Evolutionary conservation across 2,888 invertebrate species (phyloP).

Genomic region (Philaethria dido): DNA sequence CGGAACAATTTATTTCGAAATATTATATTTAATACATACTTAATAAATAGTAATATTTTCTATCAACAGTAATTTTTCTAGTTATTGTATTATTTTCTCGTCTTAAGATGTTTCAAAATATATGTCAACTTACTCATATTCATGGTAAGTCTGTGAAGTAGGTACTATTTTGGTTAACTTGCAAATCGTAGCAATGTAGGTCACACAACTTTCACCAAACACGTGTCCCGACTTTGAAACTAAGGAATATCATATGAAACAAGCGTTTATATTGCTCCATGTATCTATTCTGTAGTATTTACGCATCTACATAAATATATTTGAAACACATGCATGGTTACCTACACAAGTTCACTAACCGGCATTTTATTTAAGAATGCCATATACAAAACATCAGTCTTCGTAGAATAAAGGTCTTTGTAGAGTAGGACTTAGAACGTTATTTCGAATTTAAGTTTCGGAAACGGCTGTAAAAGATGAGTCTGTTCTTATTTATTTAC

Average conservation of each 20-base stretch:
- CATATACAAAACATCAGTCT: conserved; percentile 45
- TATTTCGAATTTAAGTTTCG: conserved; percentile 51
- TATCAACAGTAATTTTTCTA: not conserved
- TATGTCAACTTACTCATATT: not conserved
- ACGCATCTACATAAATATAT: conserved; percentile 59
- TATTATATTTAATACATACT: not conserved
- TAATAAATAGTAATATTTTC: not conserved
- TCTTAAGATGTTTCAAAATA: not conserved
- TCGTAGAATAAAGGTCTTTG: conserved; percentile 49
- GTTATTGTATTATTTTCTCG: not conserved
- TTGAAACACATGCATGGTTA: conserved; percentile 78
- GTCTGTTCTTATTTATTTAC: conserved; percentile 84
- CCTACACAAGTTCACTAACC: conserved; percentile 69
- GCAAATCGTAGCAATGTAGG: conserved; percentile 46
- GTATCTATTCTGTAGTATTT: conserved; percentile 59
- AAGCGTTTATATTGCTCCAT: conserved; percentile 51
- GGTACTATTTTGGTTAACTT: conserved; percentile 38
- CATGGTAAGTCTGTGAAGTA: conserved; percentile 24
- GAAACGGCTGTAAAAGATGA: conserved; percentile 81
- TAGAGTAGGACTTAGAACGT: conserved; percentile 44
- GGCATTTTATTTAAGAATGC: conserved; percentile 48
- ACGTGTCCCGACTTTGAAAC: conserved; percentile 62
- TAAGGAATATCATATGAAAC: conserved; percentile 46
- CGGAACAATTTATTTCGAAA: not conserved
- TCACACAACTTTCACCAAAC: conserved; percentile 55